Evolutionary conservation across 1,140 invertebrate species (phyloP).

Genomic region (Glossosoma conforme): DNA sequence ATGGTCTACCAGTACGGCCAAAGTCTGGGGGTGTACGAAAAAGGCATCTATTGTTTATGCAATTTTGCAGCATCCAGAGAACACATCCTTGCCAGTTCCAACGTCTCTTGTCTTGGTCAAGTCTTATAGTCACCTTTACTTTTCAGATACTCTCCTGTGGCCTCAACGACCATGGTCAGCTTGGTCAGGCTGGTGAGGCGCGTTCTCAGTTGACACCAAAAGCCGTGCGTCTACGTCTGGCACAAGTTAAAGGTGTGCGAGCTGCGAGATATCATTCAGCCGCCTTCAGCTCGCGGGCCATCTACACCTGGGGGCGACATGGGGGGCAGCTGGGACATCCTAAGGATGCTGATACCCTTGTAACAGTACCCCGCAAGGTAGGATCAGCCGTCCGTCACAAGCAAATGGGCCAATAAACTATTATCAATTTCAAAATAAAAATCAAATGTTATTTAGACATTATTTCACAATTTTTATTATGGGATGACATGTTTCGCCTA

Average conservation of each 20-base stretch:
- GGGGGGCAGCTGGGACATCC: conserved; percentile 65
- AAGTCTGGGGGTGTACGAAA: no score
- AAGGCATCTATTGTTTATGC: no score
- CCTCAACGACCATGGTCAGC: conserved; percentile 55
- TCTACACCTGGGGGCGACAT: conserved; percentile 66
- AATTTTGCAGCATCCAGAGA: no score
- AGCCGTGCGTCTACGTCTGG: conserved; percentile 35
- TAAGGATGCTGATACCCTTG: conserved; percentile 37
- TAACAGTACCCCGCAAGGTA: conserved; percentile 45
- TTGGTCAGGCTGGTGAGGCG: conserved; percentile 51
- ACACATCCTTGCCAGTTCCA: no score
- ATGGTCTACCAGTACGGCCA: no score
- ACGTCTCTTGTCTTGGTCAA: no score
- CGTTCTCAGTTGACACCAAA: conserved; percentile 48
- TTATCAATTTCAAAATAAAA: no score
- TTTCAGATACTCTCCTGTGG: conserved; percentile 57
- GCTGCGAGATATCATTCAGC: conserved; percentile 63
- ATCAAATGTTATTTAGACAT: no score
- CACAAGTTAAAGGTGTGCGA: conserved; percentile 49
- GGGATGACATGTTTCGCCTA: no score
- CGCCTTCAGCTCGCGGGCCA: conserved; percentile 53
- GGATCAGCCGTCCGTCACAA: no score
- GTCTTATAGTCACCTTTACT: background rate
- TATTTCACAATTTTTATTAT: no score
- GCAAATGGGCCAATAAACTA: no score